Conservation (phyloP, 2,888 invertebrate species). For the Himalopsyche japonica region DNA sequence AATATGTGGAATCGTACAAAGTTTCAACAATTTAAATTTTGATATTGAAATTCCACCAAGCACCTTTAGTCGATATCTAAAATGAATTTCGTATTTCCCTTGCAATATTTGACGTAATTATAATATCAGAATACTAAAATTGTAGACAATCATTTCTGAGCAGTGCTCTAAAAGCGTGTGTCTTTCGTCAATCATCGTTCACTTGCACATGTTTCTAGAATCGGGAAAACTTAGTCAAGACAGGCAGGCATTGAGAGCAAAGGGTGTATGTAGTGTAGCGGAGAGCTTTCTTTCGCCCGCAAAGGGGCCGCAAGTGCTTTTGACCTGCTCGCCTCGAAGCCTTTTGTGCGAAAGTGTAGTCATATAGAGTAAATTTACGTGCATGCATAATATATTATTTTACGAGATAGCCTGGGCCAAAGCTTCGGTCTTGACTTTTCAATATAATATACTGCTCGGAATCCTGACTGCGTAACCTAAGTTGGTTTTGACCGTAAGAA, state of each 20-base stretch:
- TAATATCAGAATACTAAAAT: too few species aligned
- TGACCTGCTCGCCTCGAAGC: background rate
- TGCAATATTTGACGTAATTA: too few species aligned
- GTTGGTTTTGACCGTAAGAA: too few species aligned
- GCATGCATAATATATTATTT: background rate
- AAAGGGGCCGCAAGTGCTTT: slow-evolving; percentile 1
- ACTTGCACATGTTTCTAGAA: slow-evolving; percentile 21
- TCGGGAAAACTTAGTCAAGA: background rate
- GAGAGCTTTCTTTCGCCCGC: background rate
- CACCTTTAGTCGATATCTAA: too few species aligned
- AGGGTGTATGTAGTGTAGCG: background rate
- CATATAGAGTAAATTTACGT: background rate
- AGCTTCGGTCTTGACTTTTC: background rate
- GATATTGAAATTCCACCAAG: too few species aligned
- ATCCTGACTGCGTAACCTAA: too few species aligned
- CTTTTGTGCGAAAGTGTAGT: background rate
- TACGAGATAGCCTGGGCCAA: background rate
- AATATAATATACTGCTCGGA: background rate
- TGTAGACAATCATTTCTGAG: too few species aligned
- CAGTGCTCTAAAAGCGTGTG: background rate
- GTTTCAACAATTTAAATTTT: too few species aligned
- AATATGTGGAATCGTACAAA: too few species aligned
- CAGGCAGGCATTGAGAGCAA: background rate
- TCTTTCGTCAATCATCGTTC: background rate
- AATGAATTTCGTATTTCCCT: too few species aligned